phyloP scores from a whole-genome alignment of 2,888 invertebrate genomes.

The Hartigia nigra region DNA sequence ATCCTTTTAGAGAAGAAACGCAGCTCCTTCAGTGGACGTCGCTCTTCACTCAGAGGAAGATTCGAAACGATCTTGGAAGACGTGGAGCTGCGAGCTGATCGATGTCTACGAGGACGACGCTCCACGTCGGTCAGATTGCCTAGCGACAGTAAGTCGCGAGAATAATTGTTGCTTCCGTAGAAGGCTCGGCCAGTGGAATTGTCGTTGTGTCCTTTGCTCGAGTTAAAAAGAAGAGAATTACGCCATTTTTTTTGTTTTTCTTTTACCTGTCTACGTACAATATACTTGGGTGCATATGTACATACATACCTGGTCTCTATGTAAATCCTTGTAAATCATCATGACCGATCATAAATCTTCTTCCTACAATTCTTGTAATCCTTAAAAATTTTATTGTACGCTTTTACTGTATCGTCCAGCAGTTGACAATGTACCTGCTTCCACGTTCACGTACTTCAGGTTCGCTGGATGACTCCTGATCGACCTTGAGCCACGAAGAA shows the following conservation, averaged over 20 bases:
- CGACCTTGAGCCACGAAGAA: neutral
- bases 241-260: neutral
- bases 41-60: slow-evolving; percentile 52
- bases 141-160: slow-evolving; percentile 49
- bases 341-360: neutral
- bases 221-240: neutral
- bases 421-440: neutral
- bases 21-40: slow-evolving; percentile 28
- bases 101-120: slow-evolving; percentile 24
- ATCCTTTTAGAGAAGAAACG: slow-evolving; percentile 25
- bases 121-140: slow-evolving; percentile 32
- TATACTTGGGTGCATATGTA: neutral
- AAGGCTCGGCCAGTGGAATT: neutral
- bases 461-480: neutral
- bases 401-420: neutral
- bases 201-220: neutral
- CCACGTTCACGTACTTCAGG: neutral
- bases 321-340: neutral
- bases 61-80: slow-evolving; percentile 52
- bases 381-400: neutral
- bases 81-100: slow-evolving; percentile 41
- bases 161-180: slow-evolving; percentile 17
- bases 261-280: neutral
- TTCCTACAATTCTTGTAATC: neutral
- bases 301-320: neutral